These are phyloP conservation scores for Ypsolopha scabrella DNA, from an alignment of 2,888 invertebrate species.

Conservation along the genomic window DNA sequence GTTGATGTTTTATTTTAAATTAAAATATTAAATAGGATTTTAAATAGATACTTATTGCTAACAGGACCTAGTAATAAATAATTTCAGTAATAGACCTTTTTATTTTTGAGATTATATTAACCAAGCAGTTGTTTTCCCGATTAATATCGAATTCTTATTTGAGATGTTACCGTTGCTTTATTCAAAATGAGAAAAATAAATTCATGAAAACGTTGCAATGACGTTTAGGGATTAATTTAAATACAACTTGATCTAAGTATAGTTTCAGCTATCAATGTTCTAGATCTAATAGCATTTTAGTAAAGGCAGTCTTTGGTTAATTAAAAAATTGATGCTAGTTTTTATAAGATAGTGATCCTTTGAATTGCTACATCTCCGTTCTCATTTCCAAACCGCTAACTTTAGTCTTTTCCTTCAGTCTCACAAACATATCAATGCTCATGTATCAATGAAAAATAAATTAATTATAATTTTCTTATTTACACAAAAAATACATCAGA, in stretches of 20 bases:
- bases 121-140: too few relatives aligned
- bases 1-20: too few relatives aligned
- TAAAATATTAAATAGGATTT: too few relatives aligned
- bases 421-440: conserved; percentile 24
- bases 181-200: not conserved
- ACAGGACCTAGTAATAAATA: too few relatives aligned
- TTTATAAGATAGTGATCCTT: not conserved
- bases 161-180: too few relatives aligned
- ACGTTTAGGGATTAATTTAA: not conserved
- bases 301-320: conserved; percentile 20
- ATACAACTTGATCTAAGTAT: not conserved
- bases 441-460: conserved; percentile 29
- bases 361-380: not conserved
- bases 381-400: not conserved
- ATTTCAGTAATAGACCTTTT: too few relatives aligned
- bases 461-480: conserved; percentile 23
- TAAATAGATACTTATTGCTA: too few relatives aligned
- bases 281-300: conserved; percentile 5
- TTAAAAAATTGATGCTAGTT: not conserved
- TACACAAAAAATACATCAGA: conserved; percentile 14
- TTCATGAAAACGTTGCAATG: not conserved
- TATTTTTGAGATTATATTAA: too few relatives aligned
- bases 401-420: conserved; percentile 27
- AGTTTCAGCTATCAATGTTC: not conserved
- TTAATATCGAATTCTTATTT: too few relatives aligned